Percentiles rank a stretch among this genome's conserved stretches.
Conservation (phyloP, 2,113 vertebrate species). For the Dromaius novaehollandiae region DNA sequence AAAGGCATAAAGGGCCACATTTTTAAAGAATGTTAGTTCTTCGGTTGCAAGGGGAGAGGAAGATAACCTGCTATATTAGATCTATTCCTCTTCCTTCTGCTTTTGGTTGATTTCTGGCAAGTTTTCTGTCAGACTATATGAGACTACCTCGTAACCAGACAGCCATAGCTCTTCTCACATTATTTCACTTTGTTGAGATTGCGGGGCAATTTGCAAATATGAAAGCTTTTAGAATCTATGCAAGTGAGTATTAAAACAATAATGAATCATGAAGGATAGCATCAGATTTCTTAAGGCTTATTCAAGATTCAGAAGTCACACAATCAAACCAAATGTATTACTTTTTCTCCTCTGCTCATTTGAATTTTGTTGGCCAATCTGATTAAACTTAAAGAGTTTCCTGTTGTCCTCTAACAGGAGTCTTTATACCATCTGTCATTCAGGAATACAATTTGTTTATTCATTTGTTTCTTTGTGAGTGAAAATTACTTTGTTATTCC, state of each 20-base stretch:
- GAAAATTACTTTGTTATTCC: slow-evolving; percentile 1
- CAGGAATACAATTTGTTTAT: not conserved
- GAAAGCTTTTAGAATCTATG: not conserved
- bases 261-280: not conserved
- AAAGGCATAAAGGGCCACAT: not conserved
- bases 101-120: not conserved
- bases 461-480: not conserved
- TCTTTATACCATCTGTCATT: not conserved
- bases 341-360: slow-evolving; percentile 1
- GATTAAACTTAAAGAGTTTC: not conserved
- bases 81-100: not conserved
- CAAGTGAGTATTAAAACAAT: slow-evolving; percentile 1
- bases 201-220: not conserved
- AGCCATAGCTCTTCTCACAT: not conserved
- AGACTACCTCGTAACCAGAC: not conserved
- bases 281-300: not conserved
- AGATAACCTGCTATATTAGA: not conserved
- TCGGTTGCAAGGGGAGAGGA: not conserved
- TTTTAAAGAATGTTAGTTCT: not conserved
- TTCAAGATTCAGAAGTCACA: not conserved
- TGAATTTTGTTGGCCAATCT: not conserved
- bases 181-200: not conserved
- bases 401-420: slow-evolving; percentile 17
- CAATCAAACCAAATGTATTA: not conserved
- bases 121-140: not conserved